These are phyloP conservation scores for Sarcophilus harrisii DNA, from an alignment of 2,797 vertebrate genomes.

Conservation along the genomic window DNA sequence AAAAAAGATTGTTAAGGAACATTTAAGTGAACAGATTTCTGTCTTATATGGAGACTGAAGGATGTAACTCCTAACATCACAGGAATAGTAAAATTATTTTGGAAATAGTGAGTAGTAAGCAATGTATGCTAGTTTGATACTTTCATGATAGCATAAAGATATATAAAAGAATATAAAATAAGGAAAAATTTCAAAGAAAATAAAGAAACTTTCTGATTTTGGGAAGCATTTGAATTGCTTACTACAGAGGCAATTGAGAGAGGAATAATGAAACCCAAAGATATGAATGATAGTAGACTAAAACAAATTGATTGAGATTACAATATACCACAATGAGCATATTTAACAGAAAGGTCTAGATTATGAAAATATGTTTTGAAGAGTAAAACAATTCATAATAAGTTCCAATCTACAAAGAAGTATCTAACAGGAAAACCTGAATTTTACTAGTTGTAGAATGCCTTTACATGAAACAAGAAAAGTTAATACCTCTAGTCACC, in stretches of 20 bases:
- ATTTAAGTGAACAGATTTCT: not conserved
- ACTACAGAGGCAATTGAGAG: not conserved
- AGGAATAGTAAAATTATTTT: not conserved
- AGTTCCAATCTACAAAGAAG: not conserved
- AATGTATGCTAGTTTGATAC: not conserved
- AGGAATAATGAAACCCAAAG: not conserved
- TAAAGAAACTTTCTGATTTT: not conserved
- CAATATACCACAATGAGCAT: not conserved
- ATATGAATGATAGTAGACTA: not conserved
- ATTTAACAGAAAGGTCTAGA: not conserved
- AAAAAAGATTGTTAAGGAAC: not conserved
- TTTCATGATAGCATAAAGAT: not conserved
- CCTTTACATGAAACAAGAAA: not conserved
- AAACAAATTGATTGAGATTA: not conserved
- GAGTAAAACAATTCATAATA: too few relatives aligned
- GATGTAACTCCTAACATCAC: not conserved
- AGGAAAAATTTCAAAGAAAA: not conserved
- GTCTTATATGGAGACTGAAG: not conserved
- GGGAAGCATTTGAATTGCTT: not conserved
- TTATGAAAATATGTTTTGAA: not conserved
- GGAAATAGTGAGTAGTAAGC: not conserved
- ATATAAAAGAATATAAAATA: too few relatives aligned
- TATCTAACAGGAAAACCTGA: not conserved
- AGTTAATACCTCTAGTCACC: not conserved
- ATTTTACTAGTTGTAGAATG: not conserved